phyloP scores from a whole-genome alignment of 2,888 invertebrate genomes.

The Himalopsyche kuldschensis region DNA sequence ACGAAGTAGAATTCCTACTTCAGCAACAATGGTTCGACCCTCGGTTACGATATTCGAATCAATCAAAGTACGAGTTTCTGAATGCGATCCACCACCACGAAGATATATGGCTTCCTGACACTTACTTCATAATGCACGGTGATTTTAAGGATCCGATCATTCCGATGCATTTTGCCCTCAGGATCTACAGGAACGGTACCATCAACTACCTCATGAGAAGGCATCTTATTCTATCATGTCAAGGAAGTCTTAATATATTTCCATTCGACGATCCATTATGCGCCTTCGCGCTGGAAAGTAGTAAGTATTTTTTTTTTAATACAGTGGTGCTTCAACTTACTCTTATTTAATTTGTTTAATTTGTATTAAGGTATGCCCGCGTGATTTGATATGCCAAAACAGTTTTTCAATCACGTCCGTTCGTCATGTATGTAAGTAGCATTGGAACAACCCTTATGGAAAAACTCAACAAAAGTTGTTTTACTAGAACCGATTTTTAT shows the following conservation, averaged over 20 bases:
- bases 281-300: constrained; percentile 95
- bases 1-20: constrained; percentile 92
- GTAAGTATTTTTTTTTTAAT: constrained; percentile 66
- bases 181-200: constrained; percentile 90
- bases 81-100: constrained; percentile 93
- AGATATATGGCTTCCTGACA: constrained; percentile 92
- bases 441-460: no score
- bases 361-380: no score
- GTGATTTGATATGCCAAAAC: no score
- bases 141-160: constrained; percentile 94
- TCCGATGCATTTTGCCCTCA: constrained; percentile 89
- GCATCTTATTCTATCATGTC: constrained; percentile 90
- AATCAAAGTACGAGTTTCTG: constrained; percentile 83
- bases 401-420: no score
- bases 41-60: constrained; percentile 84
- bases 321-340: no score
- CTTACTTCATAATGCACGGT: constrained; percentile 95
- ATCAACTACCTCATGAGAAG: constrained; percentile 93
- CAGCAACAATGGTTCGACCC: constrained; percentile 95
- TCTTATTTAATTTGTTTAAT: no score
- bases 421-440: no score
- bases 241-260: constrained; percentile 91
- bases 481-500: no score
- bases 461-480: no score
- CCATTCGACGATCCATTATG: constrained; percentile 95